phyloP scores from a whole-genome alignment of 30 jellyfish, hydroid and myxozoan species.

The Pseudorhiza aurosa region DNA sequence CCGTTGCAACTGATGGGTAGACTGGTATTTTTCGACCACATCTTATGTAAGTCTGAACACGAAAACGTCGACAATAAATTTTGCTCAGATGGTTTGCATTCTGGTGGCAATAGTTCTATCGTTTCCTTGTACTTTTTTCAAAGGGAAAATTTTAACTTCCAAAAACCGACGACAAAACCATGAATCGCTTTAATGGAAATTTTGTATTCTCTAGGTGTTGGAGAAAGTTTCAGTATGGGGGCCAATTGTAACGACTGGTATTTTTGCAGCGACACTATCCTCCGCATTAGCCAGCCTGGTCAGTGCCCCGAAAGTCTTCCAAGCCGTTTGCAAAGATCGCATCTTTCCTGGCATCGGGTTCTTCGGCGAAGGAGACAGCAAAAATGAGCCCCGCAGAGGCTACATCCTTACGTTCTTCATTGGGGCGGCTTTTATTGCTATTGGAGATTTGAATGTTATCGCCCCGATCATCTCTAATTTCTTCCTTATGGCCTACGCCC shows the following conservation, averaged over 20 bases:
- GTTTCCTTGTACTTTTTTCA: too few species aligned
- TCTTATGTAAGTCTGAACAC: too few species aligned
- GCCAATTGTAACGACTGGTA: slow-evolving; percentile 73
- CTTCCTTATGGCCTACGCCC: slow-evolving; percentile 70
- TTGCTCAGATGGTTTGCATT: too few species aligned
- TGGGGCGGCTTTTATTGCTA: slow-evolving; percentile 70
- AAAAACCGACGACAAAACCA: too few species aligned
- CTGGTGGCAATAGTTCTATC: too few species aligned
- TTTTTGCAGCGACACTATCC: slow-evolving; percentile 68
- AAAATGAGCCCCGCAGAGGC: slow-evolving; percentile 73
- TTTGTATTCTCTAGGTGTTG: not conserved
- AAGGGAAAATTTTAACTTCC: too few species aligned
- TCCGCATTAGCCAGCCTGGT: slow-evolving; percentile 73
- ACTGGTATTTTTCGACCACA: too few species aligned
- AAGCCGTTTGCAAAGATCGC: slow-evolving; percentile 68
- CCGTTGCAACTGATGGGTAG: too few species aligned
- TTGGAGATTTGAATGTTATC: slow-evolving; percentile 61
- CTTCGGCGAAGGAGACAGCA: slow-evolving; percentile 63
- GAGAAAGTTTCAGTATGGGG: slow-evolving; percentile 64
- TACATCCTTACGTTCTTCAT: slow-evolving; percentile 55
- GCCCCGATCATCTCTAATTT: slow-evolving; percentile 70
- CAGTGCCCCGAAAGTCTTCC: slow-evolving; percentile 81
- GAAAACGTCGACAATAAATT: too few species aligned
- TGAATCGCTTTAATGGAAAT: too few species aligned
- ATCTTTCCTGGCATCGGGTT: slow-evolving; percentile 56